Conservation (phyloP, 2,888 invertebrate species). For the Rapana venosa region DNA sequence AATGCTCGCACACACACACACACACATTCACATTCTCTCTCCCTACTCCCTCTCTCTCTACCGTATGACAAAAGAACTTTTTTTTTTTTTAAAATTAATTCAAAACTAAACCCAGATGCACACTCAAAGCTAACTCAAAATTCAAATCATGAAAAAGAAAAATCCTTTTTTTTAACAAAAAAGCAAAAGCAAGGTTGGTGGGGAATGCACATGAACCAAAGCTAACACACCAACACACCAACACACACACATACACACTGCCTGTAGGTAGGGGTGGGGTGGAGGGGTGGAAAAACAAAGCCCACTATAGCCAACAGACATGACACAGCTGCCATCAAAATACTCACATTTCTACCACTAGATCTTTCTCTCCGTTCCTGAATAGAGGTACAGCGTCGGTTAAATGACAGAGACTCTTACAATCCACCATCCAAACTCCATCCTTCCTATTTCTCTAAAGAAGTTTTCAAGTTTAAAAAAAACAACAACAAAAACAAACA, state of each 20-base stretch:
- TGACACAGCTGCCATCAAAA: neutral
- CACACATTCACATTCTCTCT: neutral
- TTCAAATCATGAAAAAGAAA: neutral
- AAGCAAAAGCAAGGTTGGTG: neutral
- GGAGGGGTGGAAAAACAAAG: neutral
- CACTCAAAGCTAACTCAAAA: neutral
- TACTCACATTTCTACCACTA: slow-evolving; percentile 41
- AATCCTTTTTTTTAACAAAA: neutral
- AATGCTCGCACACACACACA: neutral
- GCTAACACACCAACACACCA: neutral
- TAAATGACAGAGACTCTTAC: neutral
- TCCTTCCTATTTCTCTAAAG: too few relatives aligned
- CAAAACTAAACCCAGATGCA: neutral
- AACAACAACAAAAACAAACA: too few relatives aligned
- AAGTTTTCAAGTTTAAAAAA: neutral
- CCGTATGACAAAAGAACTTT: too few relatives aligned
- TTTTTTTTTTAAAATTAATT: neutral
- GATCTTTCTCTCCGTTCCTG: slow-evolving; percentile 36
- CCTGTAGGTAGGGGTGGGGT: neutral
- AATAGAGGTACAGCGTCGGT: neutral
- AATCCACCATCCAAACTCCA: too few relatives aligned
- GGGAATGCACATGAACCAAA: neutral
- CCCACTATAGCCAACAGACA: neutral
- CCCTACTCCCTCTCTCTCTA: too few relatives aligned
- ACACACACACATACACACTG: neutral